These are phyloP conservation scores for Melangyna quadrimaculata DNA, from an alignment of 2,888 invertebrate species.

Conservation along the genomic window DNA sequence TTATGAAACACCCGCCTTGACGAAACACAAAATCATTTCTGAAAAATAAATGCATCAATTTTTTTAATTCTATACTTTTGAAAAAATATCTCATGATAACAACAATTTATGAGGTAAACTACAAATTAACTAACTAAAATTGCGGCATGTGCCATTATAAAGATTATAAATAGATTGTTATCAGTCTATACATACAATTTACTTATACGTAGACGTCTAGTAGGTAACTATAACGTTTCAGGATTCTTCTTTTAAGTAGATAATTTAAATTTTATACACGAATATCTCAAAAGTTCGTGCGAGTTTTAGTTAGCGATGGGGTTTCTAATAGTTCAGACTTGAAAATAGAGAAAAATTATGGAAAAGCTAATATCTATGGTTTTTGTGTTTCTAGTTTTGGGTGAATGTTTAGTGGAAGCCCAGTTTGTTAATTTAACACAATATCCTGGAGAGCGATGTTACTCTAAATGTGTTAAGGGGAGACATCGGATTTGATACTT, in stretches of 20 bases:
- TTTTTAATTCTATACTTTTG: not conserved
- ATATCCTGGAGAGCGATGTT: constrained; percentile 76
- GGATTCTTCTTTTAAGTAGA: not conserved
- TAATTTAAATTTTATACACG: not conserved
- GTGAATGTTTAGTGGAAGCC: not conserved
- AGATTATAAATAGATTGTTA: not conserved
- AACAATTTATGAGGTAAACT: not conserved
- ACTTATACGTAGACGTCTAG: too few relatives aligned
- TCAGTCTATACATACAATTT: not conserved
- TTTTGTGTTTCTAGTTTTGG: not conserved
- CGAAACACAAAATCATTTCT: not conserved
- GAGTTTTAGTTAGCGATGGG: not conserved
- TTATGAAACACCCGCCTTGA: not conserved
- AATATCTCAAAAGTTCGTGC: not conserved
- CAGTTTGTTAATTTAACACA: not conserved
- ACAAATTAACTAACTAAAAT: not conserved
- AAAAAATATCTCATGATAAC: not conserved
- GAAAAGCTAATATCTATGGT: not conserved
- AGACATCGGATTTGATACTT: constrained; percentile 79
- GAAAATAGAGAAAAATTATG: not conserved
- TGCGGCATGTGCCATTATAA: not conserved
- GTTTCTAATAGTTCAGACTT: not conserved
- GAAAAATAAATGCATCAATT: not conserved
- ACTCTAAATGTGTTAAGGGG: constrained; percentile 73
- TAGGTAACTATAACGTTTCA: not conserved